Conservation (phyloP, 2,113 vertebrate species). For the Cyrtonyx montezumae region DNA sequence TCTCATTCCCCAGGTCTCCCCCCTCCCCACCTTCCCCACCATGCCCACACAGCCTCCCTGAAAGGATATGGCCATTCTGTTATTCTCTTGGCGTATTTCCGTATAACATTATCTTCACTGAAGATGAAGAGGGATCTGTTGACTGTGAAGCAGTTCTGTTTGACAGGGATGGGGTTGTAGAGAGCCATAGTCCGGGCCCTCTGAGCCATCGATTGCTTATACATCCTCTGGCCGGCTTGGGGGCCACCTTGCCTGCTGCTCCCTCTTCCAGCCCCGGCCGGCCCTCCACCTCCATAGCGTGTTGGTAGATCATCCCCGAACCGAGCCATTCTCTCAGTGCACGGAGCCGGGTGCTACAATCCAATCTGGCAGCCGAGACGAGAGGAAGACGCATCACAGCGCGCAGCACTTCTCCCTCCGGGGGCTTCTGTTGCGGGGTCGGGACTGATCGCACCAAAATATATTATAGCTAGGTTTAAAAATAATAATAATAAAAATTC, state of each 20-base stretch:
- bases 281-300: constrained; percentile 86
- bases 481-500: not conserved
- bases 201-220: constrained; percentile 96
- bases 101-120: constrained; percentile 97
- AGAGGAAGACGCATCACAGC: constrained; percentile 89
- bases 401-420: constrained; percentile 55
- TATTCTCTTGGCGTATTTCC: constrained; percentile 97
- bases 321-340: constrained; percentile 88
- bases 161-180: constrained; percentile 98
- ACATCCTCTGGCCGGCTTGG: constrained; percentile 85
- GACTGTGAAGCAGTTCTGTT: constrained; percentile 95
- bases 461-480: not conserved
- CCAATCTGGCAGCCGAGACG: constrained; percentile 79
- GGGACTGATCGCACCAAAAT: constrained; percentile 6
- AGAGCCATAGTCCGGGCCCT: constrained; percentile 96
- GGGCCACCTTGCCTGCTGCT: constrained; percentile 86
- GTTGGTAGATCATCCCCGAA: constrained; percentile 91
- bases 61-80: constrained; percentile 99
- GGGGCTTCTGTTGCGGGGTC: constrained; percentile 49
- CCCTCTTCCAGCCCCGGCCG: constrained; percentile 81
- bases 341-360: constrained; percentile 78
- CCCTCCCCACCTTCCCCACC: constrained; percentile 11
- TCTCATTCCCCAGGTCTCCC: not conserved
- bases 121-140: constrained; percentile 98
- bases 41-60: not conserved